These are phyloP conservation scores for Parotocinclus haroldoi DNA, from an alignment of 2,797 vertebrate genomes.

Conservation along the genomic window DNA sequence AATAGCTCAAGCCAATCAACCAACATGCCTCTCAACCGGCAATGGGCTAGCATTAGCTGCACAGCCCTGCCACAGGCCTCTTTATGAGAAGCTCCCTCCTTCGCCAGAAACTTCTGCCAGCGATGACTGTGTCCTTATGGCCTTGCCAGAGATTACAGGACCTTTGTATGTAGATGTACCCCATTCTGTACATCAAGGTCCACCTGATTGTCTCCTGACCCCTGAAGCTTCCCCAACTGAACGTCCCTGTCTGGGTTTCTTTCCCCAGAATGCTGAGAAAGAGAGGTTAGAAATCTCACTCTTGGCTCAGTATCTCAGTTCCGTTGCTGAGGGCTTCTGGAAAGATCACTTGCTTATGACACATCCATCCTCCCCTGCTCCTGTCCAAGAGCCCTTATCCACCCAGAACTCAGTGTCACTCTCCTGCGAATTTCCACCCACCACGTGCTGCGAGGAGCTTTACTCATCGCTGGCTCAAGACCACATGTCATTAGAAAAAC, in stretches of 20 bases:
- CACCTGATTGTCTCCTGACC: slow-evolving; percentile 69
- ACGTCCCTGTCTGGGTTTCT: slow-evolving; percentile 58
- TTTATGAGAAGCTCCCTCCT: slow-evolving; percentile 74
- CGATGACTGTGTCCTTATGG: slow-evolving; percentile 70
- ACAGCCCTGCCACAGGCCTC: slow-evolving; percentile 37
- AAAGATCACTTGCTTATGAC: slow-evolving; percentile 38
- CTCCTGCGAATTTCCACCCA: slow-evolving; percentile 42
- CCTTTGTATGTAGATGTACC: slow-evolving; percentile 75
- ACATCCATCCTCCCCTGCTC: slow-evolving; percentile 13
- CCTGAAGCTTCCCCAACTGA: slow-evolving; percentile 75
- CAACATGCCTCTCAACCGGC: slow-evolving; percentile 26
- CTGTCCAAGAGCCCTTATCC: slow-evolving; percentile 25
- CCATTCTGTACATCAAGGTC: slow-evolving; percentile 50
- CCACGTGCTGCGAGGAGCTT: slow-evolving; percentile 63
- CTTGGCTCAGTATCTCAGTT: slow-evolving; percentile 73
- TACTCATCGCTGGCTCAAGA: slow-evolving; percentile 65
- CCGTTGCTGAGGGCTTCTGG: slow-evolving; percentile 68
- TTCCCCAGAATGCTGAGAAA: slow-evolving; percentile 57
- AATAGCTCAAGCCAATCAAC: slow-evolving; percentile 8
- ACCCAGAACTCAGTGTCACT: slow-evolving; percentile 14
- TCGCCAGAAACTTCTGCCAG: slow-evolving; percentile 71
- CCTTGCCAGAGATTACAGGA: slow-evolving; percentile 68
- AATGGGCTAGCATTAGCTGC: slow-evolving; percentile 41
- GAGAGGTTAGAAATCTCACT: slow-evolving; percentile 70
- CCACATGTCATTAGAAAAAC: slow-evolving; percentile 57